phyloP scores from a whole-genome alignment of 2,888 invertebrate species.

The Hirtodrosophila histrioides region DNA sequence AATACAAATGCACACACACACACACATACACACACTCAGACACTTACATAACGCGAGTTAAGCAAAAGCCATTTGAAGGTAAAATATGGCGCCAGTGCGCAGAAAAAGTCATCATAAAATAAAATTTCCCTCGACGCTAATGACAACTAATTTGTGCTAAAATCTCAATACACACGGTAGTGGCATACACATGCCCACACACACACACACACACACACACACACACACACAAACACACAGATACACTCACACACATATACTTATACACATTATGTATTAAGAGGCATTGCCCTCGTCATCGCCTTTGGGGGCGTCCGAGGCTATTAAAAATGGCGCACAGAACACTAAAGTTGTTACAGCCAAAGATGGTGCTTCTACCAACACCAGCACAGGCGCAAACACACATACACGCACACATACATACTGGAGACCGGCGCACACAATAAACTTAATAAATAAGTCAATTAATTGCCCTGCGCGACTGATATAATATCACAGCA shows the following conservation, averaged over 20 bases:
- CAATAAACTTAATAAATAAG: slow-evolving; percentile 80
- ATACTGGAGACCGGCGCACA: slow-evolving; percentile 43
- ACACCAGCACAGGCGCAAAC: slow-evolving; percentile 20
- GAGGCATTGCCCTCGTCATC: slow-evolving; percentile 56
- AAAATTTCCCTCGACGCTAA: slow-evolving; percentile 80
- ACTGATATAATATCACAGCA: slow-evolving; percentile 65
- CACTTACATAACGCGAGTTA: slow-evolving; percentile 7
- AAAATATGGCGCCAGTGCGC: slow-evolving; percentile 47
- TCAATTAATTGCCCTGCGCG: slow-evolving; percentile 73
- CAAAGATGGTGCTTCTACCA: slow-evolving; percentile 55
- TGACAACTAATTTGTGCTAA: slow-evolving; percentile 77
- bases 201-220: slow-evolving; percentile 16
- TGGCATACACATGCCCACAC: slow-evolving; percentile 1
- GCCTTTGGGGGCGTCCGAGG: slow-evolving; percentile 69
- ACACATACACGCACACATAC: slow-evolving; percentile 8
- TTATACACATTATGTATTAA: slow-evolving; percentile 38
- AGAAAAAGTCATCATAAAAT: slow-evolving; percentile 72
- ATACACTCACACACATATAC: slow-evolving; percentile 7
- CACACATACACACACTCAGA: neutral
- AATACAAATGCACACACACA: slow-evolving; percentile 3
- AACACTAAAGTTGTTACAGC: slow-evolving; percentile 74
- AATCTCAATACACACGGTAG: slow-evolving; percentile 66
- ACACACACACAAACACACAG: slow-evolving; percentile 6
- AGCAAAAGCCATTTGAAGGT: slow-evolving; percentile 42
- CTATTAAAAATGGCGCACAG: slow-evolving; percentile 76